These are phyloP conservation scores for Dolichopus griseipennis DNA, from an alignment of 2,888 invertebrate genomes.

Conservation along the genomic window DNA sequence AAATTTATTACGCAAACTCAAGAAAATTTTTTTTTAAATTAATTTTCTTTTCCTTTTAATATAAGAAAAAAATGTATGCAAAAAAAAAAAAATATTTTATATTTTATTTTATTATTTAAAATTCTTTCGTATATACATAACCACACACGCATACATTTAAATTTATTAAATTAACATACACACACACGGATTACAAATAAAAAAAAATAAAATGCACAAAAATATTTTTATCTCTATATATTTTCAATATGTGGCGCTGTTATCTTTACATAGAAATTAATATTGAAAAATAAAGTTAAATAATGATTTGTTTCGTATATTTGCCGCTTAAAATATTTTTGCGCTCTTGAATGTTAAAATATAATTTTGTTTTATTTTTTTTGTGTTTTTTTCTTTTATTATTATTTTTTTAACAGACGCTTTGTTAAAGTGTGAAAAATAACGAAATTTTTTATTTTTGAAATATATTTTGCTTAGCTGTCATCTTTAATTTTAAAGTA, in stretches of 20 bases:
- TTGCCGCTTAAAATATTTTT: background rate
- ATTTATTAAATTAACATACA: background rate
- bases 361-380: background rate
- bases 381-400: too few relatives aligned
- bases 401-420: background rate
- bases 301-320: background rate
- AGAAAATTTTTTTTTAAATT: background rate
- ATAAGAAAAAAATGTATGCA: background rate
- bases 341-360: background rate
- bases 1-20: constrained; percentile 3
- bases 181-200: background rate
- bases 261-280: background rate
- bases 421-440: background rate
- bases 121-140: background rate
- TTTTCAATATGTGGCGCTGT: background rate
- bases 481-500: too few relatives aligned
- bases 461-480: too few relatives aligned
- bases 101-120: too few relatives aligned
- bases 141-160: background rate
- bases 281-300: background rate
- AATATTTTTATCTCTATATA: background rate
- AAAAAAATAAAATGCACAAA: too few relatives aligned
- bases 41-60: background rate
- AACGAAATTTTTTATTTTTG: too few relatives aligned
- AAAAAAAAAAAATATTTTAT: background rate